Evolutionary conservation across 2,113 vertebrate genomes (phyloP), one percentile per base, ranked within the genome.

Genomic region (Pedetes capensis): DNA sequence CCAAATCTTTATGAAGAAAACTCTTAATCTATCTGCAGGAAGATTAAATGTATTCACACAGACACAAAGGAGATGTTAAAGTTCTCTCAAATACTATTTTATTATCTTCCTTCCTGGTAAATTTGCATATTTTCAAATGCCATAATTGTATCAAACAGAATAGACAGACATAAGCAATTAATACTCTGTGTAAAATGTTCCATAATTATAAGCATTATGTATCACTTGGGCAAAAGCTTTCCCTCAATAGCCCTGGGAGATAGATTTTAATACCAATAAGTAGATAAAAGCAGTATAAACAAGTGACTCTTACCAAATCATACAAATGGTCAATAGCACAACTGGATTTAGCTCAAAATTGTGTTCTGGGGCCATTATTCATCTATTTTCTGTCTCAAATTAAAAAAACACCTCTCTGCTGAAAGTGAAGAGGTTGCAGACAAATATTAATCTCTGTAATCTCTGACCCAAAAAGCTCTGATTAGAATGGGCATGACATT

Each of bases 41-140:
- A 88, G 29, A 68, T 89, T 13, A 91, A 94, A 72, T 5, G 37
- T 66, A 82, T 79, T 86, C 55, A 92, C 49, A 32, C 27, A 79
- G n/a, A 82, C 37, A 92, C 34, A 87, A 85, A 93, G 32, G 17
- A 37, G 18, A 87, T 8, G 16, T 68, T 68, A 51, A 69, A n/a
- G 3, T 71, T 74, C 11, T 39, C 85, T 87, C 51, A 91, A 93
- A 75, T 93, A 72, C 14, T 71, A 78, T 89, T 94, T 87, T 66
- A 72, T 57, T 82, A 51, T 34, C 80, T 95, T 81, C 14, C 4
- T 95, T 72, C 29, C 18, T 89, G 0, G 22, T 55, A 89, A 75
- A 93, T 83, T 80, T 93, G 18, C 55, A 87, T 87, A 39, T 89
- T 93, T 91, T 16, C 13, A 93, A 95, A 87, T 57, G 80, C 8